Evolutionary conservation across 2,113 vertebrate species (phyloP).

Genomic region (Balaenoptera acutorostrata): DNA sequence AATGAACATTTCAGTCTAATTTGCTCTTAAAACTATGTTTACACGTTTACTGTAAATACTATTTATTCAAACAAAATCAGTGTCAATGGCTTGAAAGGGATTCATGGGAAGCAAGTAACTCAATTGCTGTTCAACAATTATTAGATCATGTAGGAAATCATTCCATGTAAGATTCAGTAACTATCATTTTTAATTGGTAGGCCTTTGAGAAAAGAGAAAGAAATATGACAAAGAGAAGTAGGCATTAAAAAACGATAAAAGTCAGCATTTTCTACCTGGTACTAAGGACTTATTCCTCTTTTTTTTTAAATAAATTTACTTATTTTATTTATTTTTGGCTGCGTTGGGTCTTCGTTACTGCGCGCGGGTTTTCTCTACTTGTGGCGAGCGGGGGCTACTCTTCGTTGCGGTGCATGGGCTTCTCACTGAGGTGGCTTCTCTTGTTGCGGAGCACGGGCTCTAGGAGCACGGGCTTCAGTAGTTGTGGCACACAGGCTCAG

Average conservation of each 20-base stretch:
- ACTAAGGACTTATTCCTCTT: background rate
- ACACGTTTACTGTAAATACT: background rate
- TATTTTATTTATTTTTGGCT: too few relatives aligned
- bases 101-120: background rate
- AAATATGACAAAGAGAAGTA: background rate
- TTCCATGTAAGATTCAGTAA: background rate
- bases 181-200: background rate
- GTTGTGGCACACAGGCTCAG: too few relatives aligned
- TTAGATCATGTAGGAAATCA: background rate
- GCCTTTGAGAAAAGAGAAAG: background rate
- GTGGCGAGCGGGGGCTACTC: too few relatives aligned
- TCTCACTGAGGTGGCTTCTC: too few relatives aligned
- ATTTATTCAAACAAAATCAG: background rate
- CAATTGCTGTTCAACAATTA: background rate
- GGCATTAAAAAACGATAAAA: background rate
- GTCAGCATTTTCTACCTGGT: background rate
- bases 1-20: background rate
- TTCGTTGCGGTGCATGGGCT: rapidly evolving
- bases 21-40: background rate
- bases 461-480: too few relatives aligned
- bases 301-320: too few relatives aligned
- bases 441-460: too few relatives aligned
- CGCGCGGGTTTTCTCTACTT: too few relatives aligned
- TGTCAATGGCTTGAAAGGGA: background rate
- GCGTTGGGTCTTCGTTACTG: too few relatives aligned